Evolutionary conservation across 2,888 invertebrate genomes (phyloP), one percentile per base, ranked within the genome.

Genomic region (Auanema sp.): DNA sequence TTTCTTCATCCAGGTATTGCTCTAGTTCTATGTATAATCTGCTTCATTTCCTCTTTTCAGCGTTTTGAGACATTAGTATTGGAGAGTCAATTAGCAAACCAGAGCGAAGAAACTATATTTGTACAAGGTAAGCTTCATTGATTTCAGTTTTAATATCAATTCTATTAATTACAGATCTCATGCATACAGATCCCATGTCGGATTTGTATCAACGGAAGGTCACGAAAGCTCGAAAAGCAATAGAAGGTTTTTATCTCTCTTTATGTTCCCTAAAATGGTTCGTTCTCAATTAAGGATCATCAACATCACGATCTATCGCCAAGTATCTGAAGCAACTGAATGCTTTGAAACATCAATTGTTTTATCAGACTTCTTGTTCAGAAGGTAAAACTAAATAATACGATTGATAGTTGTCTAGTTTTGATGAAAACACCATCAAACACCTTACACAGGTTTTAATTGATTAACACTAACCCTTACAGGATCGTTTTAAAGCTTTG

Each of bases 41-140:
- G 8, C 33, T 33, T 33, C 8, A n/a, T n/a, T n/a, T n/a, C 12
- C n/a, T 18, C 16, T 16, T 47, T 57, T 54, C 68, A 73, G 84
- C 89, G 93, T 60, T 97, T 98, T 84, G 97, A 98, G 84, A 91
- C 94, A 0, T 86, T 99, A 4, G 92, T 94, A 79, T 86, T 98
- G 40, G 98, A 99, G 85, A 93, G 96, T 0, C 97, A 98, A 87
- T 90, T 98, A 61, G 70, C 66, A 25, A 68, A 65, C 58, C 74
- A 76, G 44, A 69, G 65, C 6, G 76, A 76, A 47, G 76, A 76
- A n/a, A 66, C 68, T 25, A 64, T 68, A n/a, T 75, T 72, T 61
- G 77, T 77, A 1, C 77, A 77, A 64, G 75, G 75, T 75, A 10
- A 43, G 14, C 43, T 43, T 43, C 14, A 43, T 12, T 12, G 43